Evolutionary conservation across 2,888 invertebrate genomes (phyloP), one percentile per base, ranked within the genome.

Genomic region (Drosophila limbata): DNA sequence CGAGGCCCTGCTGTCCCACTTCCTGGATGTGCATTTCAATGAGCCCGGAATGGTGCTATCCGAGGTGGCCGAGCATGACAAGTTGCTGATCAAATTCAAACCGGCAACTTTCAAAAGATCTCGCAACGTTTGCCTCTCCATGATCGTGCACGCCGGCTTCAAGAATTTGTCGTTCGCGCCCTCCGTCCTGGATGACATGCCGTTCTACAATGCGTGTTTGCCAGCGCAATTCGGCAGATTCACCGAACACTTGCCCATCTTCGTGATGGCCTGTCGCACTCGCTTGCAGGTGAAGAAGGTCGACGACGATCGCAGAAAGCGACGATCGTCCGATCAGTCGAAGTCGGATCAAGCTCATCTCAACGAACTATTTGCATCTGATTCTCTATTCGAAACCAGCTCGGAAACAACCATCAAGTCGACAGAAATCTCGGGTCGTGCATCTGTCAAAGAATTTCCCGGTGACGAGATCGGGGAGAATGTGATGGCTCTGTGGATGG

Each of bases 221-320:
- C 28, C 67, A 0, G 0, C 0, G 0, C 0, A 1, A 0, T 73
- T 17, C 21, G 15, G 0, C 2, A 5, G 4, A 0, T 69, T 4
- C 15, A 1, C 13, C 0, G 44, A 48, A 0, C 73, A 73, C 19
- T 10, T 84, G 48, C 84, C 84, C 0, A 6, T 84, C 5, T 48
- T 86, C 5, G 53, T 84, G 31, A 79, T 86, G 71, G 55, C 73
- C 1, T 75, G 69, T 17, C 77, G 84, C 31, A 71, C 57, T 1
- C 68, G 60, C 0, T 3, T 56, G 5, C 15, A 9, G 28, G 28
- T 28, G 1, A 6, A 13, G 5, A 19, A 9, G 28, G 8, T 8
- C 2, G 11, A 8, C 44, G 13, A 15, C 8, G 28, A 10, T 8
- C 9, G 2, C 25, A 13, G 13, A 11, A 31, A 42, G n/a, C n/a